Base-by-base conservation (phyloP, 2,113 vertebrate genomes). In the Takifugu bimaculatus region DNA sequence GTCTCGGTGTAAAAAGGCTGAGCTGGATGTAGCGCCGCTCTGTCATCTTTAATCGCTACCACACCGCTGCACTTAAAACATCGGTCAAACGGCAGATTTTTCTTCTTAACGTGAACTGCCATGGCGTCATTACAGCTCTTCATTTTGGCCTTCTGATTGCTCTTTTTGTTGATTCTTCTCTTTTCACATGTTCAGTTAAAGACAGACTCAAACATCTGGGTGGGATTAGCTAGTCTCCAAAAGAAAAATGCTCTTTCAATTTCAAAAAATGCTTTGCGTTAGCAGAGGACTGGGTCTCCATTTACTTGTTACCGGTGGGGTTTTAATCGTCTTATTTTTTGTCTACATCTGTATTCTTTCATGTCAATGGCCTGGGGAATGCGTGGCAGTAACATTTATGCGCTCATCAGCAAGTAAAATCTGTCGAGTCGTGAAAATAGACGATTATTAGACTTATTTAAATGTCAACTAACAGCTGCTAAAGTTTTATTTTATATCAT, bases 141-240 rank as follows among this genome's bases (percentile, higher is more conserved):
- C 50, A n/a, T 53, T 65, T 69, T 59, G 65, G 49, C 63, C 26
- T 45, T 43, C 13, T 39, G 35, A 39, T 39, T 39, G 6, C 54
- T 54, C 59, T 56, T 69, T 4, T 59, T 47, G 13, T 27, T 57
- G 4, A 39, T 54, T 12, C 58, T 60, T 63, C 59, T 68, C 54
- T 56, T 57, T 69, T 70, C 45, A 49, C 60, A 62, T 70, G 79
- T 80, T 65, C 52, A 13, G 3, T 71, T 68, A 70, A 60, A 72
- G 59, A 76, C 81, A 77, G 76, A 70, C 62, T 72, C 13, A 42
- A 61, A 85, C 80, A 85, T 86, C 80, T 87, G 86, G 78, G 56
- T 58, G 55, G 50, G 63, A 66, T 85, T 87, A 85, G 61, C 42
- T 26, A 62, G 56, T 56, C 75, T 65, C 78, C 66, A 60, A 49